phyloP scores from a whole-genome alignment of 2,888 invertebrate genomes.

The Drosophila trichaetosa region DNA sequence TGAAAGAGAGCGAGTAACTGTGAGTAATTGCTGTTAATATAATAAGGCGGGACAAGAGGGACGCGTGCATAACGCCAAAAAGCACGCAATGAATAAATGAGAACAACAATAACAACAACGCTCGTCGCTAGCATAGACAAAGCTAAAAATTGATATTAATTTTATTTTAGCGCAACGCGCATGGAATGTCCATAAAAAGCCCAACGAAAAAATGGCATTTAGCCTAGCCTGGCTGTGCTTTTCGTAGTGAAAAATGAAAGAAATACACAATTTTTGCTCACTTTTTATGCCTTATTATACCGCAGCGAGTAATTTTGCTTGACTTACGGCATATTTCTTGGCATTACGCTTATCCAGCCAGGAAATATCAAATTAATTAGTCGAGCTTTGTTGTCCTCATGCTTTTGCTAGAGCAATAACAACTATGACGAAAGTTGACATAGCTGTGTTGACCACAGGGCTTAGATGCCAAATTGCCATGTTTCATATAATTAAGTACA shows the following conservation, averaged over 20 bases:
- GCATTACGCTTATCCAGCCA: constrained; percentile 38
- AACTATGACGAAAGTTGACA: constrained; percentile 21
- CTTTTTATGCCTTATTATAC: constrained; percentile 55
- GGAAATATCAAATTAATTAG: constrained; percentile 77
- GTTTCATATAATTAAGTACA: constrained; percentile 1
- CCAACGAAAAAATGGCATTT: constrained; percentile 38
- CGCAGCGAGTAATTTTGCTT: constrained; percentile 39
- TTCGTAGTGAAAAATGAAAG: constrained; percentile 9
- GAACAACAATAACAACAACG: constrained; percentile 35
- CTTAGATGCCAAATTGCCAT: not conserved
- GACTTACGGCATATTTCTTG: constrained; percentile 37
- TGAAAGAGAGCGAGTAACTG: constrained; percentile 63
- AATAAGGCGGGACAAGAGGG: constrained; percentile 59
- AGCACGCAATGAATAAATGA: constrained; percentile 72
- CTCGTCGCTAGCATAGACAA: constrained; percentile 61
- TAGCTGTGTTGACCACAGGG: constrained; percentile 28
- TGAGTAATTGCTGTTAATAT: constrained; percentile 78
- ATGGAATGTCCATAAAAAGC: constrained; percentile 70
- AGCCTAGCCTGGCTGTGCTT: constrained; percentile 13
- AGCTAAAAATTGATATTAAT: constrained; percentile 79
- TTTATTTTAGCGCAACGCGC: constrained; percentile 50
- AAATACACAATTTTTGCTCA: constrained; percentile 40
- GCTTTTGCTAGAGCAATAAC: constrained; percentile 31
- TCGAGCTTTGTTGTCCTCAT: constrained; percentile 52
- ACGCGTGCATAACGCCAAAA: constrained; percentile 63